Base-by-base conservation (phyloP, 2,797 vertebrate genomes). In the Peromyscus aztecus region DNA sequence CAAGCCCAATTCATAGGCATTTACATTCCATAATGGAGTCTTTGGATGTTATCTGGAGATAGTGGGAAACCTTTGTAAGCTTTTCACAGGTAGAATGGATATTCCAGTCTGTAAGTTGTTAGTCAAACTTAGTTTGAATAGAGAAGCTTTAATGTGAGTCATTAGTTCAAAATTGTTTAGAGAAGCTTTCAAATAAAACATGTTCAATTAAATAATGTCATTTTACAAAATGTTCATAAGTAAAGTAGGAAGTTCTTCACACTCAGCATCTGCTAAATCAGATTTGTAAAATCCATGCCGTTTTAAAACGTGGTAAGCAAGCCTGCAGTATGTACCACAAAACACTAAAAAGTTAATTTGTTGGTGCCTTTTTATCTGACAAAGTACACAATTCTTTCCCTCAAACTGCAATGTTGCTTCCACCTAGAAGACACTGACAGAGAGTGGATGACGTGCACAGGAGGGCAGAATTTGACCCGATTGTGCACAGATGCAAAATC, bases 191-290 rank as follows among this genome's bases (percentile, higher is more conserved):
- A 52, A 76, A 37, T 27, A 57, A 67, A 81, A 69, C 21, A 24
- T 40, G 59, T 91, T 55, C 67, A 75, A 49, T 31, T 88, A 77
- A 88, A 67, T 27, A 91, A 89, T 76, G 40, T 84, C 88, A 75
- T 80, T 75, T 67, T 52, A 16, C 31, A 61, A 65, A 31, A 23
- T 12, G 27, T 67, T 81, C 21, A 3, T 65, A 86, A 73, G 10
- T 71, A 89, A 57, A 43, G 37, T 88, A 57, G 69, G 80, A 94
- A 71, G 73, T 27, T 59, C 37, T 85, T 90, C 17, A 63, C 24
- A 43, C 63, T 85, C 29, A 80, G 89, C 8, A 59, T 61, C 57
- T 93, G 43, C 24, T 29, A 37, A 43, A 43, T 24, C 17, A 67
- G 76, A 34, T 40, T 49, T 89, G 65, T 88, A 89, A 69, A 65